phyloP scores from a whole-genome alignment of 2,113 vertebrate species.

The Thymallus thymallus region DNA sequence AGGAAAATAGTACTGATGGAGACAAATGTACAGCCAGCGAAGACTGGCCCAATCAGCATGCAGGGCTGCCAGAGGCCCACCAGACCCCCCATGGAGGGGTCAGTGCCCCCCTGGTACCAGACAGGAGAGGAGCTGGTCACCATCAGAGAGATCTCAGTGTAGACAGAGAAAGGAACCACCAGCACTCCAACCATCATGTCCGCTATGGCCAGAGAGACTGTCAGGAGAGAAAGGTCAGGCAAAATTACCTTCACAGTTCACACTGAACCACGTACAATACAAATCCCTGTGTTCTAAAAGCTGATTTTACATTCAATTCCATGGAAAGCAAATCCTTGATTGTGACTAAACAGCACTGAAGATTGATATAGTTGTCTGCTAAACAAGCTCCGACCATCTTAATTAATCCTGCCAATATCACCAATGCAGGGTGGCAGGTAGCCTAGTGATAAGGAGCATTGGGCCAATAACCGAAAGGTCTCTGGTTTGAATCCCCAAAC shows the following conservation, averaged over 20 bases:
- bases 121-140: constrained; percentile 34
- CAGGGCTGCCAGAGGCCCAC: constrained; percentile 70
- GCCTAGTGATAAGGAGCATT: no score
- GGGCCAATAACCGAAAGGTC: no score
- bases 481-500: no score
- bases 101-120: constrained; percentile 37
- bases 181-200: constrained; percentile 67
- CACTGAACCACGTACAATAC: background rate
- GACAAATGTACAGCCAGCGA: constrained; percentile 83
- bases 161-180: constrained; percentile 69
- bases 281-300: background rate
- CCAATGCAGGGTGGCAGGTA: no score
- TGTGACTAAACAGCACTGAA: background rate
- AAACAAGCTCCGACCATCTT: no score
- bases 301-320: background rate
- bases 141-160: constrained; percentile 62
- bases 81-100: constrained; percentile 25
- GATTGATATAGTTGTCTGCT: no score
- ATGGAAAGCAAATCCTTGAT: background rate
- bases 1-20: constrained; percentile 85
- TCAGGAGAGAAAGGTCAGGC: constrained; percentile 7
- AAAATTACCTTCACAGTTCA: background rate
- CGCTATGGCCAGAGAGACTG: constrained; percentile 65
- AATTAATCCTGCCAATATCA: no score
- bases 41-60: constrained; percentile 78